phyloP scores from a whole-genome alignment of 2,797 vertebrate genomes.

The Hemibagrus guttatus region DNA sequence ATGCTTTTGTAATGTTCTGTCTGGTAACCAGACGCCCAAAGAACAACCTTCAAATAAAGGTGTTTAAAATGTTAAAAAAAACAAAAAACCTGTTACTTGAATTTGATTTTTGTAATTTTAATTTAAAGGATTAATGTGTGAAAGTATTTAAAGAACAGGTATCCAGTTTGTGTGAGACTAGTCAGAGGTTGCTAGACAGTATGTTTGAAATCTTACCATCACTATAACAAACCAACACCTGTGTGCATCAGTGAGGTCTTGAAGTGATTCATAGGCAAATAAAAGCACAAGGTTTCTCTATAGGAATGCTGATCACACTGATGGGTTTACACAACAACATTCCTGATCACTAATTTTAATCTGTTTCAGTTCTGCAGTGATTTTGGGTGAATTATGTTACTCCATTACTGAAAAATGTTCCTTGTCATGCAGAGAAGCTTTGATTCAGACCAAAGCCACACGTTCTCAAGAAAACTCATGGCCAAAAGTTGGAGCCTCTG shows the following conservation, averaged over 20 bases:
- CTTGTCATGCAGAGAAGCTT: not conserved
- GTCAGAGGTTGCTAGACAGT: not conserved
- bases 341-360: not conserved
- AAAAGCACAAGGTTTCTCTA: not conserved
- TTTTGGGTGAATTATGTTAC: not conserved
- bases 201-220: not conserved
- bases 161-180: not conserved
- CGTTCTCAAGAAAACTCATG: not conserved
- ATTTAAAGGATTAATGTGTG: not conserved
- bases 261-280: not conserved
- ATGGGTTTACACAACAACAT: not conserved
- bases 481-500: not conserved
- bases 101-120: not conserved
- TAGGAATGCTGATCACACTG: not conserved
- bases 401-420: not conserved
- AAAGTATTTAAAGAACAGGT: not conserved
- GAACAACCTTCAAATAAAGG: slow-evolving; percentile 76
- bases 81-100: not conserved
- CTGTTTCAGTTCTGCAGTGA: not conserved
- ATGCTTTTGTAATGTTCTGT: slow-evolving; percentile 79
- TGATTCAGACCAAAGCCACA: not conserved
- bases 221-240: not conserved
- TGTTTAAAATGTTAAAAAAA: slow-evolving; percentile 67
- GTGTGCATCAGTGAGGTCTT: not conserved
- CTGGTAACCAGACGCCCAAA: slow-evolving; percentile 81